These are phyloP conservation scores for Pocillopora grandis DNA, from an alignment of 92 coral and sea anemone species.

Conservation along the genomic window DNA sequence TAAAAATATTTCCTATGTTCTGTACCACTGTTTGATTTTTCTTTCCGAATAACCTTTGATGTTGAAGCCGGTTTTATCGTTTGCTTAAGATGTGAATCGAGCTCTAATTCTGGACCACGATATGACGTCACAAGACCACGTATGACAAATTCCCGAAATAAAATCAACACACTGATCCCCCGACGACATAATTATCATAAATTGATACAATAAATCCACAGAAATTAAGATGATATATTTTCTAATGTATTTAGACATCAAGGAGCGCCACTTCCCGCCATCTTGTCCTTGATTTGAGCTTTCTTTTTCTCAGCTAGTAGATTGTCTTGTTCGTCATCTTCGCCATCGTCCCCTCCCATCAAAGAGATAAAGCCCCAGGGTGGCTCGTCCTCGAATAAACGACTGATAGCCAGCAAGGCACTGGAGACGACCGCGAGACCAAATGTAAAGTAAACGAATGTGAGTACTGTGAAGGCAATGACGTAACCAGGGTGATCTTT, in stretches of 20 bases:
- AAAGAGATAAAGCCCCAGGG: conserved; percentile 93
- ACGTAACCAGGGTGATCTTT: conserved; percentile 86
- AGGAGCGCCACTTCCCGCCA: conserved; percentile 36
- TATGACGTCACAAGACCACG: conserved; percentile 21
- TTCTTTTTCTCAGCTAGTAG: conserved; percentile 64
- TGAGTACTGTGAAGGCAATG: conserved; percentile 90
- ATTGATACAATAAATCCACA: conserved; percentile 16
- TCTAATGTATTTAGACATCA: conserved; percentile 22
- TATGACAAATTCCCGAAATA: conserved; percentile 27
- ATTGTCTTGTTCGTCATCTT: conserved; percentile 70
- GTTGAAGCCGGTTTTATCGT: conserved; percentile 1
- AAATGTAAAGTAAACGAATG: conserved; percentile 94
- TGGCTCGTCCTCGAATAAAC: conserved; percentile 97
- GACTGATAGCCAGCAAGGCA: conserved; percentile 95
- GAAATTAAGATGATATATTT: conserved; percentile 15
- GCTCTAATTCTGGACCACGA: background rate
- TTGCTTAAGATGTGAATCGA: background rate
- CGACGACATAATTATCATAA: conserved; percentile 40
- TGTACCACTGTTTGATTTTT: background rate
- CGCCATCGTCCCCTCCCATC: conserved; percentile 74
- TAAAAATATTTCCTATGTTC: background rate
- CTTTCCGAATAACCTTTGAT: background rate
- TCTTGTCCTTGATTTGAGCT: conserved; percentile 30
- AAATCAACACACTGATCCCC: conserved; percentile 29
- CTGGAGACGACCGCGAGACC: conserved; percentile 98